Base-by-base conservation (phyloP, 2,113 vertebrate species). In the Callopanchax toddi region DNA sequence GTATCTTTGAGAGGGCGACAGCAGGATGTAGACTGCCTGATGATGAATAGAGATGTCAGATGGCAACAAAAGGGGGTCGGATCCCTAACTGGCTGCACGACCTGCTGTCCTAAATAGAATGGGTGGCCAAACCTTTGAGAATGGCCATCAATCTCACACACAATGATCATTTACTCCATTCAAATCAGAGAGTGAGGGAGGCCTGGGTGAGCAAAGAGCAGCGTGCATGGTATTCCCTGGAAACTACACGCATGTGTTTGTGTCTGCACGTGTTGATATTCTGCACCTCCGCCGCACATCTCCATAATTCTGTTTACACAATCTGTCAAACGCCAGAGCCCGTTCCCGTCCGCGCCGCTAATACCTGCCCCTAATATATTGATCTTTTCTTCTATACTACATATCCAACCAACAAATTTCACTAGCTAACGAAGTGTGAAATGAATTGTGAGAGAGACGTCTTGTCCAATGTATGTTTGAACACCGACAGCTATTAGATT, bases 31-130 rank as follows among this genome's bases (percentile, higher is more conserved):
- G 72, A 22, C 56, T 39, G 81, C 32, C 49, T 53, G 57, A 76
- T 81, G 85, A 86, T 88, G 74, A 90, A 87, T 83, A 68, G 82
- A 76, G 74, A 85, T 63, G 85, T 84, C 85, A 82, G 39, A 54
- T 22, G 60, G 70, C 52, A 79, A 86, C 81, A 89, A 81, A n/a
- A 67, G 67, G 55, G 85, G 78, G 72, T 70, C 25, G 67, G 48
- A 70, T 69, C 68, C 63, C 78, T 70, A 81, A 85, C 83, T 78
- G 82, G 75, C 64, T 23, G 43, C 71, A 66, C 78, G 86, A 88
- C 85, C 83, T 21, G 72, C 60, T 36, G 54, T 37, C 82, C 64
- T 63, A 68, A 85, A 84, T 79, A 81, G 76, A 84, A 88, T 67
- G 63, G 69, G 58, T 77, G 67, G 62, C 50, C 82, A 65, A 80